Evolutionary conservation across 1,140 invertebrate species (phyloP).

Genomic region (Agrypnia vestita): DNA sequence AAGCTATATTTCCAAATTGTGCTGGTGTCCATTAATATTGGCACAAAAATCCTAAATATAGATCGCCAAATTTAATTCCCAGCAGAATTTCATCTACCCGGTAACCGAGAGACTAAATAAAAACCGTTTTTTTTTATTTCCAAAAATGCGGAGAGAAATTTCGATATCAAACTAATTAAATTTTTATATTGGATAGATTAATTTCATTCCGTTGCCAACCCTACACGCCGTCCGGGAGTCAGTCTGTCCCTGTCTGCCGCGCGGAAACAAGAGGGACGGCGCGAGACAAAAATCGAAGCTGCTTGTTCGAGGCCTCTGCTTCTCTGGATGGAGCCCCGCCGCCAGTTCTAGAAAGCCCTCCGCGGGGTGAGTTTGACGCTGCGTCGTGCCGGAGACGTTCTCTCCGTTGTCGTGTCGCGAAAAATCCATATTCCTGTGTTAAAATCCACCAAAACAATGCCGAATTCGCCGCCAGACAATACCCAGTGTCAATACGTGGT

Average conservation of each 20-base stretch:
- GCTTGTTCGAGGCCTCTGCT: slow-evolving; percentile 16
- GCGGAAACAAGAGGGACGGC: slow-evolving; percentile 28
- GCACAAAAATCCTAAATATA: no score
- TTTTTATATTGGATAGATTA: slow-evolving; percentile 1
- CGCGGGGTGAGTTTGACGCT: background rate
- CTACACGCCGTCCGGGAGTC: slow-evolving; percentile 34
- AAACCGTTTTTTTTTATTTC: no score
- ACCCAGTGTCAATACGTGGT: background rate
- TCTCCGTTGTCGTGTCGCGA: background rate
- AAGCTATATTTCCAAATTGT: no score
- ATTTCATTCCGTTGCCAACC: slow-evolving; percentile 21
- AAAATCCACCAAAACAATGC: slow-evolving; percentile 5
- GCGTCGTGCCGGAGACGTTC: background rate
- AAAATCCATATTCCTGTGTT: slow-evolving; percentile 15
- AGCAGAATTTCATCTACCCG: no score
- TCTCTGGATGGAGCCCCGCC: slow-evolving; percentile 2
- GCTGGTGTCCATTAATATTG: no score
- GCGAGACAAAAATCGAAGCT: slow-evolving; percentile 45
- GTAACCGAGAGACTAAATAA: no score
- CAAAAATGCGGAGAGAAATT: background rate
- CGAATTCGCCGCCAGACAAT: background rate
- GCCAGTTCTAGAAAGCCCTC: slow-evolving; percentile 7
- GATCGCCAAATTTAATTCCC: no score
- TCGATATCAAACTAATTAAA: background rate
- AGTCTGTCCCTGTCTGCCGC: slow-evolving; percentile 7